phyloP scores from a whole-genome alignment of 53 echinoderm and acorn worm genomes.

The Holothuria scabra region DNA sequence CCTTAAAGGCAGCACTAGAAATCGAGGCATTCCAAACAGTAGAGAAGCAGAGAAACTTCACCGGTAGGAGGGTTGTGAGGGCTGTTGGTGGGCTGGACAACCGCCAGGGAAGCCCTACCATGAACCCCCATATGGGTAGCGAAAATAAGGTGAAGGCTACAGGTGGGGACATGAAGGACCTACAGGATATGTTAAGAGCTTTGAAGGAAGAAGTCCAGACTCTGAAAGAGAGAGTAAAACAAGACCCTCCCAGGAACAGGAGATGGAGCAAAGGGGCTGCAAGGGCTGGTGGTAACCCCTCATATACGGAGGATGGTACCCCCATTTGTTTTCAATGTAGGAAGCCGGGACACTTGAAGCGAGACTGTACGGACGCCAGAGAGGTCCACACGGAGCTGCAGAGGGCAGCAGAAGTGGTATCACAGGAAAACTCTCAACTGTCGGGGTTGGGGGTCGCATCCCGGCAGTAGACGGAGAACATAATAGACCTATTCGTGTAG shows the following conservation, averaged over 20 bases:
- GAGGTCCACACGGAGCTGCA: too few species aligned
- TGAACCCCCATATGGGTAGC: background rate
- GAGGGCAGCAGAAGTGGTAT: too few species aligned
- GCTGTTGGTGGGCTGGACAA: too few species aligned
- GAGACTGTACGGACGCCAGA: background rate
- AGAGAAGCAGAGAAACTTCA: conserved; percentile 32
- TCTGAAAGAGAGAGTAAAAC: too few species aligned
- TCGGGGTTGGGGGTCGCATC: too few species aligned
- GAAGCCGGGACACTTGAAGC: conserved; percentile 18
- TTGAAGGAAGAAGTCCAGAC: background rate
- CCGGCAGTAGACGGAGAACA: too few species aligned
- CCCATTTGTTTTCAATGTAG: conserved; percentile 19
- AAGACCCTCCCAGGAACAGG: too few species aligned
- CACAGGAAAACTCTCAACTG: too few species aligned
- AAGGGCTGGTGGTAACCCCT: background rate
- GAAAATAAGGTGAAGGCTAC: background rate
- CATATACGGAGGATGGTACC: background rate
- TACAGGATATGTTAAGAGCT: background rate
- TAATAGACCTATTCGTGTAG: too few species aligned
- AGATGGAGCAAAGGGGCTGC: too few species aligned
- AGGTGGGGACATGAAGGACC: background rate
- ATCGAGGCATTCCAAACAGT: conserved; percentile 47
- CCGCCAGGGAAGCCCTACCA: background rate
- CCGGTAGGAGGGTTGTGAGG: background rate
- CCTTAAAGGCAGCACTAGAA: conserved; percentile 42